Percentiles rank a stretch among this genome's conserved stretches.
Evolutionary conservation across 2,113 vertebrate species (phyloP).

Genomic region (Actinemys pallida): DNA sequence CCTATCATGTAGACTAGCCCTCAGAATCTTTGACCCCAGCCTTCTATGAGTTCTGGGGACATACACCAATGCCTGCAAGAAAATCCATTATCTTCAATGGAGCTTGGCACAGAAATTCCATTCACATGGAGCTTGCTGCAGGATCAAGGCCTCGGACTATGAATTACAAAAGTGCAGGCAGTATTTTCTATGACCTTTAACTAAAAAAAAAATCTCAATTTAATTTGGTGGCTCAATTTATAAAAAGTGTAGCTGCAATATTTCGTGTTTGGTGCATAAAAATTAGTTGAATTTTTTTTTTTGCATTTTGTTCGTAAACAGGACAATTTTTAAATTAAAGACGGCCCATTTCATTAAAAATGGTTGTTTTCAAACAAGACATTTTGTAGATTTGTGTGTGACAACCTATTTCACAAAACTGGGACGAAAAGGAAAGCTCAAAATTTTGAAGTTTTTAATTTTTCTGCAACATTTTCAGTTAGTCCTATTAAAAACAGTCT

Average conservation of each 20-base stretch:
- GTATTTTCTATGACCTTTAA: neutral
- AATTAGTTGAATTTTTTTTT: neutral
- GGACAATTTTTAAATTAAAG: neutral
- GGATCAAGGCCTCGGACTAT: neutral
- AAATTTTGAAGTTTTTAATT: neutral
- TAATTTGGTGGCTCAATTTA: neutral
- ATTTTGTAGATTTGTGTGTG: neutral
- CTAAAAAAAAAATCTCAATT: neutral
- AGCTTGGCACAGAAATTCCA: neutral
- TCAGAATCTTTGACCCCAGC: neutral
- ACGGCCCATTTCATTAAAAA: neutral
- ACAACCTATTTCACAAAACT: neutral
- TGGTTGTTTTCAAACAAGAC: neutral
- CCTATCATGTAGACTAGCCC: neutral
- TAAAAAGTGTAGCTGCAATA: neutral
- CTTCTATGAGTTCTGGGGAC: neutral
- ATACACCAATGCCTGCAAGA: neutral
- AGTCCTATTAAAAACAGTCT: neutral
- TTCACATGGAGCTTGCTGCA: neutral
- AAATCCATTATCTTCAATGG: neutral
- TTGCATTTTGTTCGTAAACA: neutral
- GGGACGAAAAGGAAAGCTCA: neutral
- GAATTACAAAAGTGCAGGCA: neutral
- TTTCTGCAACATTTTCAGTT: neutral
- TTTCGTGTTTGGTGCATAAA: neutral